Evolutionary conservation across 2,888 invertebrate species (phyloP), one percentile per base, ranked within the genome.

Genomic region (Rotaria socialis): DNA sequence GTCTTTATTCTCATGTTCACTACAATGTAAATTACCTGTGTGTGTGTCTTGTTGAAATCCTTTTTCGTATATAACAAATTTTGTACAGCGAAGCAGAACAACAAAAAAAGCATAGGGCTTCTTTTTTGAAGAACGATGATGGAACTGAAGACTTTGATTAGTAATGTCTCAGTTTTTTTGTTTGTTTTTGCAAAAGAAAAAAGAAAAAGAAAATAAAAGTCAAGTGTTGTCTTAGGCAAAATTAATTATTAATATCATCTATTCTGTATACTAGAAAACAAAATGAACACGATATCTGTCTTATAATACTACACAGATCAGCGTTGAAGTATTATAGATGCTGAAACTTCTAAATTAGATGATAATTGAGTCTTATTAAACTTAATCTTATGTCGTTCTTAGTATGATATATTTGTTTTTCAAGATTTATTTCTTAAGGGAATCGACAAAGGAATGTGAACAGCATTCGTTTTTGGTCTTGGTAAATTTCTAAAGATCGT

Each of bases 61-160:
- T 67, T 27, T 67, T 67, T 67, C 67, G 11, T 67, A 35, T 67
- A 27, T 67, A 67, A 67, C 67, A 35, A 67, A 67, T 67, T 67
- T 16, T 67, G 67, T 67, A 67, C 67, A 67, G 67, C 67, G 67
- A 67, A 67, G 67, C 67, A 67, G 67, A 67, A 67, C 67, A 27
- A 67, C 24, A 67, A 60, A 60, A n/a, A 11, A n/a, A 14, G 27
- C 27, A 27, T 60, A 60, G 14, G 35, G 35, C 16, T 14, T 67
- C 35, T 22, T 22, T 67, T 67, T 67, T 35, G 27, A 67, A 67
- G 67, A 67, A 67, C 11, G 27, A 35, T 67, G 35, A 35, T 35
- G 67, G 14, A 27, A 16, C 11, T 67, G 27, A 14, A 16, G 35
- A 67, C 35, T 67, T 35, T 67, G 14, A 67, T 35, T 67, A 67